Base-by-base conservation (phyloP, 2,113 vertebrate species). In the Bos javanicus region DNA sequence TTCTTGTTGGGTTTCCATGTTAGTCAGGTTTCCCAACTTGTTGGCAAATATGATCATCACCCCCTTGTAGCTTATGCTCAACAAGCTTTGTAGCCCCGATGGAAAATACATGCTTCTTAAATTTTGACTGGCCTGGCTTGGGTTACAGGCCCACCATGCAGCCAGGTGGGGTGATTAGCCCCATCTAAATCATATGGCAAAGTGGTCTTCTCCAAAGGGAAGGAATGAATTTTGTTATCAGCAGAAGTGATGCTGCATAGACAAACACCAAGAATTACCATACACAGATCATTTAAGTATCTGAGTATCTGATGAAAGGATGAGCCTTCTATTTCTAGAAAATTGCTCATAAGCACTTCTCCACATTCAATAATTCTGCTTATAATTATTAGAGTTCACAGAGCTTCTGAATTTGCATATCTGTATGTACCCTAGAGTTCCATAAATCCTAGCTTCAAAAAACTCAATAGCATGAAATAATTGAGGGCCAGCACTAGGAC, bases 1-100 rank as follows among this genome's bases (percentile, higher is more conserved):
- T 92, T 90, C 36, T 67, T 84, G 17, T 50, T 90, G 81, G 17
- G 17, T 96, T 96, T 87, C 46, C 90, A 92, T 54, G 59, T 96
- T 23, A 80, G 48, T 16, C 23, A 80, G 60, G 10, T n/a, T 97
- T 88, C 74, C 23, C 36, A n/a, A n/a, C 9, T 1, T 48, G 30
- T 64, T 74, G 39, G 81, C 84, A 94, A 50, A 74, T 52, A 92
- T 92, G 52, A 48, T 52, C 2, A 2, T 81, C n/a, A 76, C 54
- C 30, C 54, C 5, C 19, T 83, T 71, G 28, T 84, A 33, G 62
- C 74, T 87, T 80, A 52, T 67, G n/a, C 90, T 97, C 60, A 87
- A 8, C 21, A 83, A 62, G 7, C 60, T 94, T 86, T 80, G 43
- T 39, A 71, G 36, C 7, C n/a, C 19, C 4, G 16, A 48, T 85